A percentile compares a stretch with the other conserved stretches of the same genome.
Evolutionary conservation across 2,113 vertebrate genomes (phyloP).

Genomic region (Amazona guildingii): DNA sequence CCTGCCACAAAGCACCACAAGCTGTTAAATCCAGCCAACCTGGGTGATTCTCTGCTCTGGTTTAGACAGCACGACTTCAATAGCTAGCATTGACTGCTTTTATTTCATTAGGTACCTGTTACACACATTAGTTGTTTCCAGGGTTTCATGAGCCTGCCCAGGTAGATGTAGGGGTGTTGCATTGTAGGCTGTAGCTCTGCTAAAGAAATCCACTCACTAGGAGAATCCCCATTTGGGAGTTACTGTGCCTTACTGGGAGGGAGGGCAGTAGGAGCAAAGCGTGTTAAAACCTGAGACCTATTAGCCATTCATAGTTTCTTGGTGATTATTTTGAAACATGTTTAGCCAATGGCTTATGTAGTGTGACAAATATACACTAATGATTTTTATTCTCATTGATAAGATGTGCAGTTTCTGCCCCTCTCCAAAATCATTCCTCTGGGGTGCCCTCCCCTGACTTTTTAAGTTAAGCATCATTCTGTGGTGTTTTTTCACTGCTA

Average conservation of each 20-base stretch:
- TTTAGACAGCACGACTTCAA: neutral
- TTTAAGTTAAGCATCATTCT: neutral
- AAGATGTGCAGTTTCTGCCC: neutral
- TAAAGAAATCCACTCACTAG: neutral
- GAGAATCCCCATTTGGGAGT: fast-evolving
- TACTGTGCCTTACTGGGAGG: neutral
- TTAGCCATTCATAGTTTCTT: neutral
- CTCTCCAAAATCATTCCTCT: neutral
- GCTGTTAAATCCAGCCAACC: neutral
- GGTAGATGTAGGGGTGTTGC: no score
- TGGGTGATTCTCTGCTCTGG: neutral
- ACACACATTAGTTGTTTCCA: neutral
- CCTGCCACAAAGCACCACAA: neutral
- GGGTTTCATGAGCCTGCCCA: neutral
- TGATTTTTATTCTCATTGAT: neutral
- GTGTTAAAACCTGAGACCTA: neutral
- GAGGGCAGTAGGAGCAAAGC: neutral
- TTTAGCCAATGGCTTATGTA: neutral
- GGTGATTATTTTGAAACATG: neutral
- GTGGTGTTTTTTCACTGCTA: neutral
- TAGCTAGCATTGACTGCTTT: neutral
- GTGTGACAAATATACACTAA: neutral
- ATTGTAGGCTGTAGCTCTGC: neutral
- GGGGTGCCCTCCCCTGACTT: neutral
- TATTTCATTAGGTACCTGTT: neutral